Base-by-base conservation (phyloP, 2,113 vertebrate species). In the Syngnathus floridae region DNA sequence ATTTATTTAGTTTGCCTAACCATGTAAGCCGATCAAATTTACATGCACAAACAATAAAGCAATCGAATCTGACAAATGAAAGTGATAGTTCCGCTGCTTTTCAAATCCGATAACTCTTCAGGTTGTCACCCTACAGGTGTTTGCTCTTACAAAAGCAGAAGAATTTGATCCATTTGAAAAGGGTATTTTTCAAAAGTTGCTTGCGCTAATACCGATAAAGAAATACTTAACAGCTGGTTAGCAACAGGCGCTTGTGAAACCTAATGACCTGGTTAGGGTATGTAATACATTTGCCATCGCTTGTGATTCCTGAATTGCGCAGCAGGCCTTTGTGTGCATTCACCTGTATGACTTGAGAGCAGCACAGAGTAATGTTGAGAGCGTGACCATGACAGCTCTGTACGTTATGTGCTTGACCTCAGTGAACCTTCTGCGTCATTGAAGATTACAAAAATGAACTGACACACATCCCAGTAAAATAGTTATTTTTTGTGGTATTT, bases 391-490 rank as follows among this genome's bases (percentile, higher is more conserved):
- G 90, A 93, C 89, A 87, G 93, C 95, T 94, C 94, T 88, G 95
- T 95, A 95, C 93, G 91, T 92, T 93, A 86, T 94, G 93, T 94
- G 94, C 90, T 93, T 94, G 95, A 94, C 93, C 95, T 97, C 94
- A 93, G 77, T 67, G 73, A 91, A 83, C 86, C 91, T 86, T 92
- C 94, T 71, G 86, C 95, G 38, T 74, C 41, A 66, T 46, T 43
- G 14, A 88, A 87, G 89, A 91, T 88, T 88, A 74, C 56, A 75
- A 45, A 21, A 21, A 43, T 41, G 38, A 41, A 26, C 46, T 26
- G 40, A 22, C 7, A 31, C 17, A 1, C 14, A 7, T 61, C 64
- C 17, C 57, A 1, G 19, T 40, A 21, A 31, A 59, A 54, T 46
- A 60, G 4, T 9, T 11, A 0, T 11, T 12, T 64, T 75, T 62